Evolutionary conservation across 1,140 invertebrate species (phyloP), one percentile per base, ranked within the genome.

Genomic region (Adoxophyes honmai): DNA sequence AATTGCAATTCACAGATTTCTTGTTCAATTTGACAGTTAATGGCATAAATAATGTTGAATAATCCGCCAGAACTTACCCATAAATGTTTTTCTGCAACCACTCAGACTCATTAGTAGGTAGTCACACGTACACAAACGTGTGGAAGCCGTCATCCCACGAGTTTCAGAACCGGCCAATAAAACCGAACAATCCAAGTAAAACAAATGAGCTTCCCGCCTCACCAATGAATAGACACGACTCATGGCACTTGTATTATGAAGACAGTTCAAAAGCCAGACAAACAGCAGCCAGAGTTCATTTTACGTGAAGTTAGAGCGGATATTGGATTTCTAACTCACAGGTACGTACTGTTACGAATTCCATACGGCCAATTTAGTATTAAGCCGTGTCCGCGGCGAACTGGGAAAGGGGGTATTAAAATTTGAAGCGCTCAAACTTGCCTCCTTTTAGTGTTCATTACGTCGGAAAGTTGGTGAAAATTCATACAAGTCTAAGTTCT

Each of bases 401-500:
- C 64, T 62, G 59, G 48, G 60, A 57, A 34, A 35, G 55, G 57
- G 66, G 64, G 77, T 84, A 84, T 88, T 86, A 88, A 84, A 84
- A 83, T 84, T 80, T 86, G 77, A 84, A 84, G 76, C 79, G 81
- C 71, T 82, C 66, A 75, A 85, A 86, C 82, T 87, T 83, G 71
- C 66, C 75, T 79, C 75, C 82, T 82, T 81, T 82, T 82, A 85
- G 80, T 87, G 80, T 85, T 86, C 81, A 84, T 88, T 86, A 88
- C 73, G 74, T 73, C 11, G 78, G 76, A 87, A 88, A 86, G 82
- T 86, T 88, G 75, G 61, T 72, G 70, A 76, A 84, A 86, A 86
- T 86, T 83, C 82, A 84, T 83, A 78, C 81, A 86, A 85, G 80
- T 80, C 73, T 74, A 86, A 88, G 78, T 86, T 88, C 82, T 88